A percentile compares a stretch with the other conserved stretches of the same genome.
Evolutionary conservation across 2,113 vertebrate genomes (phyloP).

Genomic region (Podocnemis expansa): DNA sequence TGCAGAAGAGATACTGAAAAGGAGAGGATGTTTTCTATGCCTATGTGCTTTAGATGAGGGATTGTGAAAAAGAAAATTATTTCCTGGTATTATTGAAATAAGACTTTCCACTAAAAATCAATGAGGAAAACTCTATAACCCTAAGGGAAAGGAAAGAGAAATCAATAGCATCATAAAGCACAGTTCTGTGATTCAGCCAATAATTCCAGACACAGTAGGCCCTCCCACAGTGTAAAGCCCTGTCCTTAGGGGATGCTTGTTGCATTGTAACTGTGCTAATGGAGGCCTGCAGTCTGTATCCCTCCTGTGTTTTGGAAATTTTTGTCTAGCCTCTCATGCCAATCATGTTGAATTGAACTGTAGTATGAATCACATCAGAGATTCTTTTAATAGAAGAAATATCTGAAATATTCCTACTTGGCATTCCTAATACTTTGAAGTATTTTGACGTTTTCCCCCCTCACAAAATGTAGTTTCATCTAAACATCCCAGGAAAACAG

Average conservation of each 20-base stretch:
- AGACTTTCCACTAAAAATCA: neutral
- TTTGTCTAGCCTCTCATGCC: neutral
- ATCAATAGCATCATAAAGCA: neutral
- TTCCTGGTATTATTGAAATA: neutral
- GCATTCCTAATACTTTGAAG: too few relatives aligned
- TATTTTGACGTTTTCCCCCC: accelerated
- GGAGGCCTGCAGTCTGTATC: neutral
- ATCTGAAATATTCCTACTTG: too few relatives aligned
- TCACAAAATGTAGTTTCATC: neutral
- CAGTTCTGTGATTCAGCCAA: neutral
- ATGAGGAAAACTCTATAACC: neutral
- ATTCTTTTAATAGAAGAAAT: neutral
- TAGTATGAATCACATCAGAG: accelerated
- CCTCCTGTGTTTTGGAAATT: neutral
- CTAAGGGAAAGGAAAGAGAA: neutral
- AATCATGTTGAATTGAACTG: neutral
- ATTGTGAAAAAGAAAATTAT: neutral
- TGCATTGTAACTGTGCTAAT: neutral
- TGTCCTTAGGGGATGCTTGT: neutral
- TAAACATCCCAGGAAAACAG: neutral
- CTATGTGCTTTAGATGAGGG: neutral
- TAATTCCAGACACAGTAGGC: neutral
- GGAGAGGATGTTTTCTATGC: neutral
- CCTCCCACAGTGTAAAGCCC: neutral
- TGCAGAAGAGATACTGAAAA: neutral